phyloP scores from a whole-genome alignment of 2,888 invertebrate species.

The Pemphredon lugubris region DNA sequence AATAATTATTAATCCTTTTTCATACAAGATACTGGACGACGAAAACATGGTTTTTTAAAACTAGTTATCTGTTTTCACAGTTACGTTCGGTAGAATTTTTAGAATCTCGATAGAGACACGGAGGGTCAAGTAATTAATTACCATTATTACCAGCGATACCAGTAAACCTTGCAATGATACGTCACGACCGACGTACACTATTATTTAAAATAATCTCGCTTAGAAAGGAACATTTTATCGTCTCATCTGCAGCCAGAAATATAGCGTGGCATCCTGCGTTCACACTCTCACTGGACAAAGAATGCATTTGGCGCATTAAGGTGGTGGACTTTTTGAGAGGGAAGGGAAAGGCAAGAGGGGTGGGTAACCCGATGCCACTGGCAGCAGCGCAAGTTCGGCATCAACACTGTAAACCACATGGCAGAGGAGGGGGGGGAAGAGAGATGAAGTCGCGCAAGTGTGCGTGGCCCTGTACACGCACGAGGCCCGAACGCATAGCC shows the following conservation, averaged over 20 bases:
- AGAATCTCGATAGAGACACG: too few species aligned
- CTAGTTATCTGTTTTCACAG: too few species aligned
- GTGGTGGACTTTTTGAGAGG: slow-evolving; percentile 49
- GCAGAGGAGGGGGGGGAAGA: slow-evolving; percentile 33
- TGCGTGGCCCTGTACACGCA: slow-evolving; percentile 5
- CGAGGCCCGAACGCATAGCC: background rate
- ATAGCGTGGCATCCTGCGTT: slow-evolving; percentile 19
- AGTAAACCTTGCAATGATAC: background rate
- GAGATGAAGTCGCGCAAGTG: slow-evolving; percentile 20
- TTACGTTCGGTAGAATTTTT: too few species aligned
- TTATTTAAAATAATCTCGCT: too few species aligned
- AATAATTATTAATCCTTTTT: too few species aligned
- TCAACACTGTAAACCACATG: slow-evolving; percentile 54
- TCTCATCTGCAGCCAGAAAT: slow-evolving; percentile 8
- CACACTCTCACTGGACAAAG: slow-evolving; percentile 58
- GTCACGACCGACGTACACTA: too few species aligned
- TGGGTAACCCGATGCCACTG: slow-evolving; percentile 72
- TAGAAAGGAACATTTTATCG: background rate
- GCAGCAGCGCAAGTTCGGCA: slow-evolving; percentile 56
- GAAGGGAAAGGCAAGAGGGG: slow-evolving; percentile 47
- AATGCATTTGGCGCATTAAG: slow-evolving; percentile 70
- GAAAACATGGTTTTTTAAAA: too few species aligned
- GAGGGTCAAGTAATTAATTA: too few species aligned
- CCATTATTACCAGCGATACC: too few species aligned
- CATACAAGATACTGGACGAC: too few species aligned